Evolutionary conservation across 2,113 vertebrate species (phyloP).

Genomic region (Chaenocephalus aceratus): DNA sequence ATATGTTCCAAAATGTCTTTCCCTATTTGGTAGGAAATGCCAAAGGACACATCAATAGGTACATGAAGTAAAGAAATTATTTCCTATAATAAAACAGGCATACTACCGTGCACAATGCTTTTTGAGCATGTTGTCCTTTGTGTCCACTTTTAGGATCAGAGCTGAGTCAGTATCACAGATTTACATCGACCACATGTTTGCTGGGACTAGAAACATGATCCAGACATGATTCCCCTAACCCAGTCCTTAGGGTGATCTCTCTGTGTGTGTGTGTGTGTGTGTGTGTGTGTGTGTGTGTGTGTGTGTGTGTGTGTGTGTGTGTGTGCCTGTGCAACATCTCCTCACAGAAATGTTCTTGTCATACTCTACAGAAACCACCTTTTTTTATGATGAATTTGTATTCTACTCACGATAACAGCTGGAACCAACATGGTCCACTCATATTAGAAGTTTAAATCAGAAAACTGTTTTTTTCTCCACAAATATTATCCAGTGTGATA

Average conservation of each 20-base stretch:
- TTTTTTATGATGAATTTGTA: constrained; percentile 9
- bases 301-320: background rate
- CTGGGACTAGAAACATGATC: constrained; percentile 80
- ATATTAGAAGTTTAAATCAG: background rate
- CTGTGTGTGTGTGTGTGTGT: constrained; percentile 23
- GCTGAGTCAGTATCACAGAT: constrained; percentile 62
- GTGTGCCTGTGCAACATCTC: constrained; percentile 62
- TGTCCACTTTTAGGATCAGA: constrained; percentile 41
- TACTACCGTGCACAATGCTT: background rate
- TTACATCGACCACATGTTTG: constrained; percentile 79
- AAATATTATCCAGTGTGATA: background rate
- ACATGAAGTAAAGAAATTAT: constrained; percentile 4
- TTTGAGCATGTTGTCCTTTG: constrained; percentile 44
- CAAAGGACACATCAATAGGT: background rate
- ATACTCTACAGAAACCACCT: background rate
- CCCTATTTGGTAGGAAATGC: constrained; percentile 13
- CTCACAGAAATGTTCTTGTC: constrained; percentile 43
- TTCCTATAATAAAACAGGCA: background rate
- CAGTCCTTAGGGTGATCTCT: constrained; percentile 63
- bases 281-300: background rate
- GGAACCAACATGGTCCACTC: background rate
- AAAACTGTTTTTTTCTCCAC: background rate
- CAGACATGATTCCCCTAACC: constrained; percentile 77
- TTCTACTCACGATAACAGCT: background rate
- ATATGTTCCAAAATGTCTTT: constrained; percentile 22